Base-by-base conservation (phyloP, 2,888 invertebrate species). In the Leptinotarsa rubiginosa region DNA sequence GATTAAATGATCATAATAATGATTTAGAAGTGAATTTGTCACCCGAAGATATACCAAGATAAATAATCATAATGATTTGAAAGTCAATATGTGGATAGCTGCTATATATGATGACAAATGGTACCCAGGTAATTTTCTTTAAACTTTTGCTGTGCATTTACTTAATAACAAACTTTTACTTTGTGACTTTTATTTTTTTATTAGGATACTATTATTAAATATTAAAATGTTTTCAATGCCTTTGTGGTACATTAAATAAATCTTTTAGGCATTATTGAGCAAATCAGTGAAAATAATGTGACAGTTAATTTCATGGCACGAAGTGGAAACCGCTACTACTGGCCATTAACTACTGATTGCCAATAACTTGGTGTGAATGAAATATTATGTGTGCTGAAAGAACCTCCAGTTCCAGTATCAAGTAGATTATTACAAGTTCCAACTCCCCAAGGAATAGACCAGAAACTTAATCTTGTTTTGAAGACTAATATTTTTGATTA, bases 241-340 rank as follows among this genome's bases (percentile, higher is more conserved):
- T 25, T 25, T 25, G 25, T 25, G 25, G 5, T 25, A 25, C 25
- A 25, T 25, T 25, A 25, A 59, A 2, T 59, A 59, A 18, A 59
- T 59, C 16, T 59, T 59, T 59, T 59, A 59, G 59, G 59, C 59
- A 59, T 59, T 59, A n/a, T 59, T 59, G 59, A 59, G 59, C 59
- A 59, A 59, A 59, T 59, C 18, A 59, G 22, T 59, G 59, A 18
- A 59, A n/a, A 59, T 59, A 59, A 59, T 59, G n/a, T 59, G 59
- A 59, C 59, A 59, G 59, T 59, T 59, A 59, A 59, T 59, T 59
- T 59, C 59, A 59, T 59, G 25, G 31, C 25, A 25, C 41, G 3
- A 22, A 59, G 20, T 13, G 22, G 22, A 59, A 25, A 25, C 5
- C 5, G 5, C 25, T 25, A 25, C 5, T 25, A 25, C 25, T 25